A percentile compares a stretch with the other conserved stretches of the same genome.
These are phyloP conservation scores for Sweltsa coloradensis DNA, from an alignment of 1,140 invertebrate species.

Conservation along the genomic window DNA sequence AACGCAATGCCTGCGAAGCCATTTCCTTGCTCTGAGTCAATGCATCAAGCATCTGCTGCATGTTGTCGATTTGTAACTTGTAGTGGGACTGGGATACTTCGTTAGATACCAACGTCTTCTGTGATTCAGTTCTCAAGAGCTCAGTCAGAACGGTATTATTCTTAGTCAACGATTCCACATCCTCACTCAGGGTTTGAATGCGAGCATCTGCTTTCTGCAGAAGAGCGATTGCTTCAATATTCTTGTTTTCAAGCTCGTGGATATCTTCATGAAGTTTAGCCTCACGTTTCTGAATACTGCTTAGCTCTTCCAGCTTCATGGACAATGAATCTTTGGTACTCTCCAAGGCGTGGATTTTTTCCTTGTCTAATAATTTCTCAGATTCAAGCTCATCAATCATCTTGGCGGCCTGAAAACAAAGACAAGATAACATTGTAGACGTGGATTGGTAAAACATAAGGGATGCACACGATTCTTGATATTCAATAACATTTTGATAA, in stretches of 20 bases:
- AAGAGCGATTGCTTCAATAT: neutral
- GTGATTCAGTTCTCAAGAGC: neutral
- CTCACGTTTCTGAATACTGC: neutral
- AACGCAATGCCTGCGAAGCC: neutral
- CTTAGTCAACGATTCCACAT: conserved; percentile 1
- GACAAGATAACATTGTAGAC: no score
- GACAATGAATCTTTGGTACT: no score
- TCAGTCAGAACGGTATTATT: no score
- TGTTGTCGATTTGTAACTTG: neutral
- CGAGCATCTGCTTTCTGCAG: conserved; percentile 3
- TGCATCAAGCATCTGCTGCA: neutral
- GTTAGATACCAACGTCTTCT: neutral
- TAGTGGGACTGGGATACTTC: no score
- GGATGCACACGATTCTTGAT: no score
- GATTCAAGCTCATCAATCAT: no score
- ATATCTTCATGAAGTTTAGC: neutral
- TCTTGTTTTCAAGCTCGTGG: neutral
- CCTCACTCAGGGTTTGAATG: conserved; percentile 1
- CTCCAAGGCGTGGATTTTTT: no score
- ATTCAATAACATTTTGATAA: no score
- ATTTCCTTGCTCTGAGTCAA: neutral
- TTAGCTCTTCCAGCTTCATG: conserved; percentile 1
- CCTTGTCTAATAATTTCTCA: no score
- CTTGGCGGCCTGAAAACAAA: no score
- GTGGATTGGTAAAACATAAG: no score